phyloP scores from a whole-genome alignment of 2,797 vertebrate genomes.

The Botia almorhae region DNA sequence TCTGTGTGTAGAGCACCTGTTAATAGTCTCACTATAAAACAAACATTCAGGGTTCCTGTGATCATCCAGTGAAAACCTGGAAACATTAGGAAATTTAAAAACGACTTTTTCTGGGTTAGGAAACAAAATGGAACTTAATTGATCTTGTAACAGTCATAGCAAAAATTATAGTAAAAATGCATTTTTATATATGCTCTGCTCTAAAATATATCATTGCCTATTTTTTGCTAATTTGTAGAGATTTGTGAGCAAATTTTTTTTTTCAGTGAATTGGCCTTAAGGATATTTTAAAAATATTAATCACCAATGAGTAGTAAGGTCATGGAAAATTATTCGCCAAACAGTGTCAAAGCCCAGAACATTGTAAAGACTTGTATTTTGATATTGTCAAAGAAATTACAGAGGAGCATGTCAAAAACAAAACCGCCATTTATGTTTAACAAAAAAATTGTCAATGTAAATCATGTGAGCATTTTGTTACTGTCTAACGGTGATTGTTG shows the following conservation, averaged over 20 bases:
- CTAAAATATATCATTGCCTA: background rate
- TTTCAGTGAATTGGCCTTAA: background rate
- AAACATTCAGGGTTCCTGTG: background rate
- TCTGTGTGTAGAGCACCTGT: background rate
- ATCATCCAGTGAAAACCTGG: background rate
- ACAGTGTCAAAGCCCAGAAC: too few relatives aligned
- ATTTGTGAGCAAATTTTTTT: background rate
- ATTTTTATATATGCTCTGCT: background rate
- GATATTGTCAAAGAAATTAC: too few relatives aligned
- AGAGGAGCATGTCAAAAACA: background rate
- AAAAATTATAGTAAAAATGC: background rate
- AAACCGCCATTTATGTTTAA: background rate
- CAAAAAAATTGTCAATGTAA: conserved; percentile 14
- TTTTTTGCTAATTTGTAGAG: background rate
- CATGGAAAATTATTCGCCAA: too few relatives aligned
- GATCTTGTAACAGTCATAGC: background rate
- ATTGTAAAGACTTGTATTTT: too few relatives aligned
- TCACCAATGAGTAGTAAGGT: background rate
- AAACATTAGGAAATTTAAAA: background rate
- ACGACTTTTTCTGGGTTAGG: background rate
- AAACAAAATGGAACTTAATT: too few relatives aligned
- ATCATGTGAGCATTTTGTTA: background rate
- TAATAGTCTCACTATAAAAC: background rate
- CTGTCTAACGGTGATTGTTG: conserved; percentile 2
- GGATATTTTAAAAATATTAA: background rate